Evolutionary conservation across 2,888 invertebrate genomes (phyloP), one percentile per base, ranked within the genome.

Genomic region (Drosophila birchii): DNA sequence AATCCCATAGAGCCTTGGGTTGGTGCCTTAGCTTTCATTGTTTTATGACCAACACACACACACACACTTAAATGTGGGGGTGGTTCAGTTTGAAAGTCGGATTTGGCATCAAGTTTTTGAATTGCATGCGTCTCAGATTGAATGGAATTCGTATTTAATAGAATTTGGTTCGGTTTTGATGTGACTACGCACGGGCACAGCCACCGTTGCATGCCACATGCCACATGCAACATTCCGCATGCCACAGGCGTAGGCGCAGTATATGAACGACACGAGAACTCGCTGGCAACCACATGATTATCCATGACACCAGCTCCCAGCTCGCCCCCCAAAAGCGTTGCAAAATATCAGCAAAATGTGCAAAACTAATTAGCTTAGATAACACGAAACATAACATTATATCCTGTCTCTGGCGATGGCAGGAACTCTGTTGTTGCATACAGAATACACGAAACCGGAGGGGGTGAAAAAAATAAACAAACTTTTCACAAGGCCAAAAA

Each of bases 131-230:
- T 36, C 20, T 56, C 41, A 36, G 29, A 60, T 49, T 69, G 54
- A 54, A 70, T 69, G 53, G 53, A 70, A 60, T 70, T 70, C 60
- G 38, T 26, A 60, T 70, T 70, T 55, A 70, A 70, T 70, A 69
- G 38, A 55, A 70, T 60, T 69, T 20, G 51, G 51, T 38, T 67
- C 29, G 26, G 63, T 47, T 49, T 32, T 34, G 64, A 36, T 44
- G 29, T 20, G 26, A 36, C 26, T 18, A 9, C 34, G 39, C 49
- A 49, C 12, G 12, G 43, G 5, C 43, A 43, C 12, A 20, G 43
- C 43, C 34, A 34, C 51, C 14, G 49, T 14, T 18, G 14, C 49
- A 34, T 14, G 32, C 32, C 51, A 20, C 34, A 51, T 34, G 47
- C 29, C 11, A 26, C 45, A 45, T 45, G 44, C 44, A 16, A 16